These are phyloP conservation scores for Caranx melampygus DNA, from an alignment of 2,113 vertebrate genomes.

Conservation along the genomic window DNA sequence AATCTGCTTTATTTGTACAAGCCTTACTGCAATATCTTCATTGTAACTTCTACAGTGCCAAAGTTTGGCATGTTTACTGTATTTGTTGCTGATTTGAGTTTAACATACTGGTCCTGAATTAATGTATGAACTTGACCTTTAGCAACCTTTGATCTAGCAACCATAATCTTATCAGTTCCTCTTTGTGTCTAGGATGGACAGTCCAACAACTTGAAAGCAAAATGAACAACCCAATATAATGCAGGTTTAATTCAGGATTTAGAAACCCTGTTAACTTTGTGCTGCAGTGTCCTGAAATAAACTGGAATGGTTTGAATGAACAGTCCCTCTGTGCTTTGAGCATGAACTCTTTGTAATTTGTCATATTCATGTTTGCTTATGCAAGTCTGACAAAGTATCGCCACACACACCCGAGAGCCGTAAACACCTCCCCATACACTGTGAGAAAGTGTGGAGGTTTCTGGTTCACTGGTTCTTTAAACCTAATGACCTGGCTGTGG, in stretches of 20 bases:
- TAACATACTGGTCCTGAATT: no score
- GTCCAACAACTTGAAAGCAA: no score
- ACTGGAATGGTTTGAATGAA: neutral
- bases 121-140: no score
- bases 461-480: neutral
- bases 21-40: neutral
- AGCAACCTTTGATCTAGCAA: no score
- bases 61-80: neutral
- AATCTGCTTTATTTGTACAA: conserved; percentile 24
- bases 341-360: conserved; percentile 26
- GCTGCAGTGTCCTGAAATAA: neutral
- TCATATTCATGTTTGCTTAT: conserved; percentile 38
- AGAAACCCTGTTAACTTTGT: neutral
- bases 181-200: no score
- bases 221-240: neutral
- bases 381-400: neutral
- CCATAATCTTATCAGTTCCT: no score
- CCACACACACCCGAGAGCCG: neutral
- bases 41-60: neutral
- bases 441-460: conserved; percentile 1
- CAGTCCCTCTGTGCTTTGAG: neutral
- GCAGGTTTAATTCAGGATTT: neutral
- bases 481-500: no score
- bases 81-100: neutral
- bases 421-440: conserved; percentile 21